Conservation (phyloP, 2,797 vertebrate genomes). For the Rhinoraja longicauda region DNA sequence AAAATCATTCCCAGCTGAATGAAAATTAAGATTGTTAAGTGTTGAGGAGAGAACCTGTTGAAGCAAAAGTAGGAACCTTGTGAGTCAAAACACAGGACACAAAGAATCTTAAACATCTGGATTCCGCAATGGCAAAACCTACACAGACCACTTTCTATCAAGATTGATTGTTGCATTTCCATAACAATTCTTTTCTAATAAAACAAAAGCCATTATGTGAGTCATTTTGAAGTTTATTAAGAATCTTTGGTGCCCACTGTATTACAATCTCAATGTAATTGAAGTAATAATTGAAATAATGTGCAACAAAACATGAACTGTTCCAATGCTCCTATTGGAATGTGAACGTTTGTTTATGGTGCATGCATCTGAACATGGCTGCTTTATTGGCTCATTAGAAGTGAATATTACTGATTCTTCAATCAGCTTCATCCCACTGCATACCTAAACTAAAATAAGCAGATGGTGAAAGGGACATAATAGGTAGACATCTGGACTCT, state of each 20-base stretch:
- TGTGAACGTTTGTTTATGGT: not conserved
- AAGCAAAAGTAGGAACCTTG: too few species aligned
- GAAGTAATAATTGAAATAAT: not conserved
- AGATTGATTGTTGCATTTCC: not conserved
- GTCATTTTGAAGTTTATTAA: not conserved
- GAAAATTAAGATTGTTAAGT: not conserved
- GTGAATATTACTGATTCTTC: not conserved
- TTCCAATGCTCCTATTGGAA: not conserved
- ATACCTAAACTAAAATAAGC: not conserved
- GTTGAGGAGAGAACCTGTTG: not conserved
- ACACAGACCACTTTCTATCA: too few species aligned
- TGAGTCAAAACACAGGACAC: not conserved
- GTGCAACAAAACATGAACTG: not conserved
- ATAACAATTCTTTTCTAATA: not conserved
- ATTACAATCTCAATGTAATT: not conserved
- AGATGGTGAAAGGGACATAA: not conserved
- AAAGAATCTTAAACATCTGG: not conserved
- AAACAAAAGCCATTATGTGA: not conserved
- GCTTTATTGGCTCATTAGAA: slow-evolving; percentile 2
- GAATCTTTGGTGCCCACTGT: not conserved
- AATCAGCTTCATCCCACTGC: not conserved
- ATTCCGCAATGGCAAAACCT: not conserved
- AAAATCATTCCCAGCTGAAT: not conserved
- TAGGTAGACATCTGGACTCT: slow-evolving; percentile 20
- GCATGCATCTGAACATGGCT: slow-evolving; percentile 2